Base-by-base conservation (phyloP, 2,797 vertebrate species). In the Malacoctenus gilli region DNA sequence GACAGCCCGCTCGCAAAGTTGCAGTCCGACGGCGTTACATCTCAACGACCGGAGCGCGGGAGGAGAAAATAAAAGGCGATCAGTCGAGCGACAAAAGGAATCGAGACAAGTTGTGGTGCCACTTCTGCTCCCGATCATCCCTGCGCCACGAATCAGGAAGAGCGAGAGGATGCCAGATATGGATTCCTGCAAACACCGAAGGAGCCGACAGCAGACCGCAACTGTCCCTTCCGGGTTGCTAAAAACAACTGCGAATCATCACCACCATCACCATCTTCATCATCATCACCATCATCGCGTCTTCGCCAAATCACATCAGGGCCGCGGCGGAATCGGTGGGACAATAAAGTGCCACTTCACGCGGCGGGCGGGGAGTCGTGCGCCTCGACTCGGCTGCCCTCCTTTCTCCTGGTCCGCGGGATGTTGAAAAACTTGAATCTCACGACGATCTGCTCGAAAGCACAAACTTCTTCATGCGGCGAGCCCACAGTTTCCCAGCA, bases 151-250 rank as follows among this genome's bases (percentile, higher is more conserved):
- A 31, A 75, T 21, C 62, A 62, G 63, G 43, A 63, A 38, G 49
- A 76, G 41, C 7, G 25, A 13, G 23, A 62, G 47, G 59, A 55
- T 21, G 65, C 61, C 42, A 74, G 67, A 80, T 54, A 76, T 59
- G 71, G 79, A 75, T 82, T 82, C 80, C 64, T 77, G 80, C 79
- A 75, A 83, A 72, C 70, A 50, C 32, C n/a, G 12, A 47, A 13
- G 3, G 37, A 68, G 16, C 53, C 41, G 14, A 48, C 15, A 41
- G 49, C 20, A 31, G 36, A 16, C 48, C 16, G 56, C 20, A 55
- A 13, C 11, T 20, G 58, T 42, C 44, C 48, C 61, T 53, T 53
- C 46, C 48, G 38, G 56, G 31, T 25, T 37, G 50, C 71, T 60
- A 47, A 64, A 66, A 40, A 55, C 58, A 50, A 16, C 30, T 18